These are phyloP conservation scores for Toxotes jaculatrix DNA, from an alignment of 2,113 vertebrate genomes.

Conservation along the genomic window DNA sequence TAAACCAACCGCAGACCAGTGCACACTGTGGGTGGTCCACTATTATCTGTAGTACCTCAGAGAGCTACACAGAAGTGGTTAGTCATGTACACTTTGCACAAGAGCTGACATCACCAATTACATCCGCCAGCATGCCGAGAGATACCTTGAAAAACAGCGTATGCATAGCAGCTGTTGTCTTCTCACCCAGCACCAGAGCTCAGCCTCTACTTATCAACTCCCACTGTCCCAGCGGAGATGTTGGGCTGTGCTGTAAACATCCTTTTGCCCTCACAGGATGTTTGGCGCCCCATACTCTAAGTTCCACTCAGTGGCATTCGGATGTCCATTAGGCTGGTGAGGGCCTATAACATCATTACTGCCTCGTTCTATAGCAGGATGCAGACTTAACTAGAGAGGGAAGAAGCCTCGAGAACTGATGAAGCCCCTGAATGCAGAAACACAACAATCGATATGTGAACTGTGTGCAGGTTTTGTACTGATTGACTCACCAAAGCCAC, in stretches of 20 bases:
- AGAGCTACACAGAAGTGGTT: slow-evolving; percentile 62
- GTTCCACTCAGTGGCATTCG: slow-evolving; percentile 50
- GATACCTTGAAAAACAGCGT: slow-evolving; percentile 36
- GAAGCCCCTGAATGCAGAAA: background rate
- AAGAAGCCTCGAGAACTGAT: background rate
- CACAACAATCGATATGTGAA: background rate
- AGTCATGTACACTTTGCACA: slow-evolving; percentile 63
- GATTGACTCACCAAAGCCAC: background rate
- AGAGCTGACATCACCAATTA: slow-evolving; percentile 64
- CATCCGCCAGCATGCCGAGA: slow-evolving; percentile 25
- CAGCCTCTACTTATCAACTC: slow-evolving; percentile 54
- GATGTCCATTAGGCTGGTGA: slow-evolving; percentile 55
- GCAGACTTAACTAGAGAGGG: background rate
- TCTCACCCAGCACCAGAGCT: slow-evolving; percentile 45
- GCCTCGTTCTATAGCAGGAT: slow-evolving; percentile 24
- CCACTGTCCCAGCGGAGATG: slow-evolving; percentile 53
- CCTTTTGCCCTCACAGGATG: slow-evolving; percentile 69
- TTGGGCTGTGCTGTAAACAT: slow-evolving; percentile 71
- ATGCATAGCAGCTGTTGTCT: slow-evolving; percentile 61
- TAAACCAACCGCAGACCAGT: slow-evolving; percentile 25
- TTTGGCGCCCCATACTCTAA: slow-evolving; percentile 51
- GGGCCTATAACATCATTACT: slow-evolving; percentile 32
- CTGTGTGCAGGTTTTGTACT: background rate
- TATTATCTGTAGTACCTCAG: slow-evolving; percentile 55
- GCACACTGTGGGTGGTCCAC: slow-evolving; percentile 59